Evolutionary conservation across 2,797 vertebrate genomes (phyloP).

Genomic region (Scyliorhinus canicula): DNA sequence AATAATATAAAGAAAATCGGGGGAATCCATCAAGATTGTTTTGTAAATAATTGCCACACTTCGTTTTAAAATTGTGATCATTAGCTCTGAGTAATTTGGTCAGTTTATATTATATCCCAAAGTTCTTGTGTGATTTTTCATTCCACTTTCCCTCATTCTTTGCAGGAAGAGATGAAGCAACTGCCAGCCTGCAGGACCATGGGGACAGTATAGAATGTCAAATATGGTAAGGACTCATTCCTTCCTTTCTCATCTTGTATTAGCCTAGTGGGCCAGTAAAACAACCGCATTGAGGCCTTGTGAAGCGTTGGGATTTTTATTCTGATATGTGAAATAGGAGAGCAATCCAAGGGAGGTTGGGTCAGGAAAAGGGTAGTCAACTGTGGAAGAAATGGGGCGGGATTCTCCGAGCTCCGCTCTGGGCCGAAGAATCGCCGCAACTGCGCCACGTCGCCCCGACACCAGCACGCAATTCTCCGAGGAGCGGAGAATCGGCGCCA

Average conservation of each 20-base stretch:
- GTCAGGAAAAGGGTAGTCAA: background rate
- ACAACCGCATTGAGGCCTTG: background rate
- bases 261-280: background rate
- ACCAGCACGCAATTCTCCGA: no score
- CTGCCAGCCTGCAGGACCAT: constrained; percentile 18
- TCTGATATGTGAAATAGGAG: background rate
- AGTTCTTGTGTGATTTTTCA: background rate
- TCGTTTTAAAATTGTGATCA: background rate
- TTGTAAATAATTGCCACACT: background rate
- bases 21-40: background rate
- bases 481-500: no score
- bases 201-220: constrained; percentile 13
- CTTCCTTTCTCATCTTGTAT: background rate
- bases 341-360: background rate
- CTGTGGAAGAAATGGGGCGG: background rate
- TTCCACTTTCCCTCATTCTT: background rate
- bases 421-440: no score
- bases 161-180: constrained; percentile 21
- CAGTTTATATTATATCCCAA: background rate
- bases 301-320: background rate
- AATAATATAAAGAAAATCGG: background rate
- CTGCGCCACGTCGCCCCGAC: no score
- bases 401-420: no score
- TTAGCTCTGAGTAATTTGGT: no score
- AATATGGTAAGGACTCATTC: constrained; percentile 14